phyloP scores from a whole-genome alignment of 2,113 vertebrate genomes.

The Oncorhynchus keta region DNA sequence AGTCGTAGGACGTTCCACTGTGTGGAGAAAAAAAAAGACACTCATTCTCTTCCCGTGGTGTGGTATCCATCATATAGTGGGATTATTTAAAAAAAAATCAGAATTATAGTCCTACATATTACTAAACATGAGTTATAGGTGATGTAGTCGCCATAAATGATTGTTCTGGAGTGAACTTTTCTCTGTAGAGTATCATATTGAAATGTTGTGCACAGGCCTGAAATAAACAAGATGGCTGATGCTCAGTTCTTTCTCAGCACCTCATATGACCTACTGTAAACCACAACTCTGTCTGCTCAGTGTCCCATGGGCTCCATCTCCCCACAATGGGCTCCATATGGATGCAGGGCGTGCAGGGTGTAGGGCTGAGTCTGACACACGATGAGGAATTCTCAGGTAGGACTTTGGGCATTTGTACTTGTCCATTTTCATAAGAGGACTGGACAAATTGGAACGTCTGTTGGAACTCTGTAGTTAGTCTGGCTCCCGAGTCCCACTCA shows the following conservation, averaged over 20 bases:
- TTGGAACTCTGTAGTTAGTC: constrained; percentile 41
- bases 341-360: not conserved
- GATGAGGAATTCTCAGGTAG: constrained; percentile 48
- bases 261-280: not conserved
- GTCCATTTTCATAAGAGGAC: constrained; percentile 57
- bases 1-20: constrained; percentile 17
- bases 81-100: no score
- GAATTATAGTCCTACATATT: no score
- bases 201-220: not conserved
- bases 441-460: constrained; percentile 63
- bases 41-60: constrained; percentile 40
- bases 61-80: not conserved
- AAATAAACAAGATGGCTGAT: not conserved
- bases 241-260: not conserved
- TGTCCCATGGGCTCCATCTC: constrained; percentile 11
- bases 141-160: not conserved
- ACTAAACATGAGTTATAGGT: no score
- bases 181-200: not conserved
- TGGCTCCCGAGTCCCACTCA: constrained; percentile 68
- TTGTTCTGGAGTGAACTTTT: not conserved
- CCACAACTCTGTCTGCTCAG: not conserved
- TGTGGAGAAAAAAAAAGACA: constrained; percentile 28
- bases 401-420: constrained; percentile 62
- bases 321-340: not conserved
- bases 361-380: constrained; percentile 22